phyloP scores from a whole-genome alignment of 2,113 vertebrate species.

The Paedocypris sp. region DNA sequence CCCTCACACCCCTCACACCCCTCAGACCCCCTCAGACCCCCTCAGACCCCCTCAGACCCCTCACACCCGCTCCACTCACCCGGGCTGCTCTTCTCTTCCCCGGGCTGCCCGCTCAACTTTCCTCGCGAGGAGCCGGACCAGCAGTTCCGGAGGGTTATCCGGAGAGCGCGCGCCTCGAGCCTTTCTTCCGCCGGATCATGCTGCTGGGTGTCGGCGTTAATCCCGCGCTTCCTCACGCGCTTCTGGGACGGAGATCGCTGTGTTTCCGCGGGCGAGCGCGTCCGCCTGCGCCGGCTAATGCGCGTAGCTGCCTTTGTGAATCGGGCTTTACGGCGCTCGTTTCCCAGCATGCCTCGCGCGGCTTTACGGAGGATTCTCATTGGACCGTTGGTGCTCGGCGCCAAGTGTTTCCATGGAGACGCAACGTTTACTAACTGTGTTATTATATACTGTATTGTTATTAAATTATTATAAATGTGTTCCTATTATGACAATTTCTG shows the following conservation, averaged over 20 bases:
- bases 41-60: neutral
- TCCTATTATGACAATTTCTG: no score
- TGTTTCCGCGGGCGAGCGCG: neutral
- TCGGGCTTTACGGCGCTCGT: conserved; percentile 38
- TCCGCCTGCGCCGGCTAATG: rapidly evolving
- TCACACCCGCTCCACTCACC: neutral
- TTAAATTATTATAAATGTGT: no score
- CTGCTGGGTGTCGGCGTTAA: conserved; percentile 21
- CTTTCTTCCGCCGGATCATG: conserved; percentile 1
- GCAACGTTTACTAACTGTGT: no score
- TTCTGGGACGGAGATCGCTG: conserved; percentile 48
- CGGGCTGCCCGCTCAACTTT: conserved; percentile 18
- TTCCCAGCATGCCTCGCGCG: conserved; percentile 41
- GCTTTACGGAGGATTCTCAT: neutral
- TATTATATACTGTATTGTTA: no score
- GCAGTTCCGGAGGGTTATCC: neutral
- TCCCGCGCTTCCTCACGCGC: conserved; percentile 50
- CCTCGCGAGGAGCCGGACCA: neutral
- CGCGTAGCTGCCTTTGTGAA: conserved; percentile 43
- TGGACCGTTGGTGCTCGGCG: neutral
- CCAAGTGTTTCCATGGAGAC: neutral
- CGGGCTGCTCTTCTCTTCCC: conserved; percentile 6
- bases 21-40: neutral
- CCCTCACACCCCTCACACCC: no score
- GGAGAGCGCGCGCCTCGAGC: neutral